These are phyloP conservation scores for Lepidocolaptes lacrymiger DNA, from an alignment of 2,797 vertebrate genomes.

Conservation along the genomic window DNA sequence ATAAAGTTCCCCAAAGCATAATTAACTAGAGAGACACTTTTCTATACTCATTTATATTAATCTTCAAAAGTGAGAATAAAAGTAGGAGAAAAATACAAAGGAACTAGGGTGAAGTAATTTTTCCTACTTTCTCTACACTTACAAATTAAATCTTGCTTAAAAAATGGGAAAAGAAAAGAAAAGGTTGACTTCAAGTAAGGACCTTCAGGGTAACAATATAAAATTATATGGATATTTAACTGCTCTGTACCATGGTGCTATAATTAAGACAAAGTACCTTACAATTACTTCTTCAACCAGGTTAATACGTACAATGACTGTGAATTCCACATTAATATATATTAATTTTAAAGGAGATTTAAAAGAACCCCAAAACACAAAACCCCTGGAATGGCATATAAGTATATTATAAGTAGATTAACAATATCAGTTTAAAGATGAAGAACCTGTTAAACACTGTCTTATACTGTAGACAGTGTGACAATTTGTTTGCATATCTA, in stretches of 20 bases:
- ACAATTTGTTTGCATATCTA: neutral
- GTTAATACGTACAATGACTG: neutral
- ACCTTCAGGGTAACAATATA: conserved; percentile 43
- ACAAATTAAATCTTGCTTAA: conserved; percentile 50
- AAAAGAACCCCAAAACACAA: neutral
- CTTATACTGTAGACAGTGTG: neutral
- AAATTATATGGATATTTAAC: conserved; percentile 63
- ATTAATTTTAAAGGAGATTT: conserved; percentile 12
- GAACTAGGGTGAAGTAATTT: conserved; percentile 9
- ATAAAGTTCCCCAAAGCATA: conserved; percentile 57
- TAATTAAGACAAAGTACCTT: conserved; percentile 64
- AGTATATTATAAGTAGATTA: neutral
- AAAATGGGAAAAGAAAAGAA: conserved; percentile 32
- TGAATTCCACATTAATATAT: conserved; percentile 30
- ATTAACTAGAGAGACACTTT: conserved; percentile 53
- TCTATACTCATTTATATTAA: conserved; percentile 48
- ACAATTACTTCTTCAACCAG: conserved; percentile 46
- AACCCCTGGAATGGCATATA: accelerated
- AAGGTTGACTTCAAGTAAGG: conserved; percentile 35
- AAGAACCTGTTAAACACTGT: neutral
- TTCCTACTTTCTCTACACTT: conserved; percentile 19
- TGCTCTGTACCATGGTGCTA: neutral
- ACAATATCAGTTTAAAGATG: neutral
- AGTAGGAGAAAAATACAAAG: conserved; percentile 37
- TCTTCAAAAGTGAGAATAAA: conserved; percentile 55